Percentiles rank a stretch among this genome's conserved stretches.
Evolutionary conservation across 2,113 vertebrate genomes (phyloP).

Genomic region (Pachypanchax playfairii): DNA sequence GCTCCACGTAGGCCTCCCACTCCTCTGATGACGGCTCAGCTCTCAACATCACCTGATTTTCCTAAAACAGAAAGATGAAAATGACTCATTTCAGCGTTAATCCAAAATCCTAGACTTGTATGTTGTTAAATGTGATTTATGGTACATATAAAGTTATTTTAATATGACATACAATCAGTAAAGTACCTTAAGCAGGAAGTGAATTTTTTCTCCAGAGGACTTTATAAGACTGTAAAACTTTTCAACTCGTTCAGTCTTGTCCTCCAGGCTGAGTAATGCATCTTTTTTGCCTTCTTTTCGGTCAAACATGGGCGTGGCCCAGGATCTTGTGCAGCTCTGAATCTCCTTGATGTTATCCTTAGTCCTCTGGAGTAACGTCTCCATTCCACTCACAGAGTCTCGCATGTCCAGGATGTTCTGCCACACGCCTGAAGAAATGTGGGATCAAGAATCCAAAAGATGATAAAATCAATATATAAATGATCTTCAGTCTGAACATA

Average conservation of each 20-base stretch:
- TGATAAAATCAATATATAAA: too few relatives aligned
- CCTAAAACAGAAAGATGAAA: constrained; percentile 71
- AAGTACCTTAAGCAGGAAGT: constrained; percentile 84
- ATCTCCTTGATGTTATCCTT: constrained; percentile 89
- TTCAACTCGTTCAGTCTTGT: constrained; percentile 79
- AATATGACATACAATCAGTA: neutral
- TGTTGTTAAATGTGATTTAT: constrained; percentile 22
- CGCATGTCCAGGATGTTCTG: constrained; percentile 81
- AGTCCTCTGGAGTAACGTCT: constrained; percentile 83
- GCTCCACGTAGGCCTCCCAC: constrained; percentile 89
- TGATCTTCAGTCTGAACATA: too few relatives aligned
- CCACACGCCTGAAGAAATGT: constrained; percentile 80
- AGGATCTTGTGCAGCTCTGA: constrained; percentile 81
- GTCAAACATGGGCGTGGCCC: constrained; percentile 85
- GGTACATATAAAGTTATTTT: neutral
- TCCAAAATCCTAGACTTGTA: neutral
- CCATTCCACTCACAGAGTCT: constrained; percentile 81
- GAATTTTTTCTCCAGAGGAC: constrained; percentile 85
- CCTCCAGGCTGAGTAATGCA: constrained; percentile 83
- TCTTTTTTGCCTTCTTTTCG: constrained; percentile 88
- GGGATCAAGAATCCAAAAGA: neutral
- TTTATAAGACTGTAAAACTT: constrained; percentile 78
- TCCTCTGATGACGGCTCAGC: constrained; percentile 78
- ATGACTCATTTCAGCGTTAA: neutral
- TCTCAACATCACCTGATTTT: constrained; percentile 84